Evolutionary conservation across 1,140 invertebrate species (phyloP).

Genomic region (Yoshiicerus persimilis): DNA sequence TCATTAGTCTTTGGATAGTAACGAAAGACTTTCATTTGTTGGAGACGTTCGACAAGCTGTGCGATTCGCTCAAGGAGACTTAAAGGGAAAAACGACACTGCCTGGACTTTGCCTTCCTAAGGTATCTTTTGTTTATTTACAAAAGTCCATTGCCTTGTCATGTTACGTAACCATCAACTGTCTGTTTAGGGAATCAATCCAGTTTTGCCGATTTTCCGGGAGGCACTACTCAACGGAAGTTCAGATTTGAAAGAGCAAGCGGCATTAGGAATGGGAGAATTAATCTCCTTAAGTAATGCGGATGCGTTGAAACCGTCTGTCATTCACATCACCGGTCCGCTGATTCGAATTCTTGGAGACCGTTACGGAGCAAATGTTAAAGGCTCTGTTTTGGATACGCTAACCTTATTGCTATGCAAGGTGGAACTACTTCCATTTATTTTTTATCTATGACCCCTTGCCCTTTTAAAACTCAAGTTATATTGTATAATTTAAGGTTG

Average conservation of each 20-base stretch:
- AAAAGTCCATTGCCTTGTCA: background rate
- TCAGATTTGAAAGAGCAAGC: conserved; percentile 94
- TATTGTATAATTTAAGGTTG: conserved; percentile 64
- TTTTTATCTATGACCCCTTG: background rate
- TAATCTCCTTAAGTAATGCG: conserved; percentile 74
- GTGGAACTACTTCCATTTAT: conserved; percentile 54
- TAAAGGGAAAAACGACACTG: conserved; percentile 74
- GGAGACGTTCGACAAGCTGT: conserved; percentile 88
- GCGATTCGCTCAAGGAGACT: conserved; percentile 81
- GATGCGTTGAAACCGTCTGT: conserved; percentile 90
- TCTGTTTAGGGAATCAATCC: conserved; percentile 77
- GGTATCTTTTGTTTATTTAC: conserved; percentile 50
- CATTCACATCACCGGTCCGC: conserved; percentile 93
- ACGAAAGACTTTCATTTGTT: conserved; percentile 80
- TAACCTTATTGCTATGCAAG: conserved; percentile 87
- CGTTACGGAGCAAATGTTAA: conserved; percentile 91
- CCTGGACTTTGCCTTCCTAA: conserved; percentile 96
- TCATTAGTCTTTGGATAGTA: conserved; percentile 74
- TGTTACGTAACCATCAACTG: background rate
- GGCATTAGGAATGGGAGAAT: conserved; percentile 88
- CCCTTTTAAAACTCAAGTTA: background rate
- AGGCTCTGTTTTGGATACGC: conserved; percentile 90
- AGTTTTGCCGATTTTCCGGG: conserved; percentile 90
- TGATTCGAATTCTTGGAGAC: conserved; percentile 96
- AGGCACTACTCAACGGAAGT: conserved; percentile 90